Conservation (phyloP, 2,797 vertebrate genomes). For the Dermochelys coriacea region DNA sequence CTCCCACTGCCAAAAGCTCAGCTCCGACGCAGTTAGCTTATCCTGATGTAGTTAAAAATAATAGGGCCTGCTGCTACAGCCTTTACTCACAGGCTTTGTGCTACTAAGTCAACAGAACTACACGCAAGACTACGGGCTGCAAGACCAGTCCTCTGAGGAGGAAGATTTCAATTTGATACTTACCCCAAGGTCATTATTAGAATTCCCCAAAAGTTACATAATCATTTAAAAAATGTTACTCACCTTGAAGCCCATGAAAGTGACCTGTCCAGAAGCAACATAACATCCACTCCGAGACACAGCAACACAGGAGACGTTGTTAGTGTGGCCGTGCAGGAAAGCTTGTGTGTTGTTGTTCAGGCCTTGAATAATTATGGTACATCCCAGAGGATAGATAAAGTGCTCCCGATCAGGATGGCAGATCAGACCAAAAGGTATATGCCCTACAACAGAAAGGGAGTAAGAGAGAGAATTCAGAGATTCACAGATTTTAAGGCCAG, state of each 20-base stretch:
- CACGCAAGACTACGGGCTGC: not conserved
- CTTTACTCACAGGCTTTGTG: not conserved
- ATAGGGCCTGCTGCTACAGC: not conserved
- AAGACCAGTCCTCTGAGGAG: not conserved
- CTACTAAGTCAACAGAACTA: not conserved
- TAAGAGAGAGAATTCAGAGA: not conserved
- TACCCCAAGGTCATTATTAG: not conserved
- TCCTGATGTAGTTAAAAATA: not conserved
- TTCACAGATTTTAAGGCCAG: not conserved
- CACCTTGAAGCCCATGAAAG: constrained; percentile 92
- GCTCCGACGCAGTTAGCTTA: not conserved
- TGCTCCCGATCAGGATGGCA: constrained; percentile 89
- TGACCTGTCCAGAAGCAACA: constrained; percentile 92
- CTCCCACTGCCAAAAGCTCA: not conserved
- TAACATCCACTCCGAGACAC: constrained; percentile 87
- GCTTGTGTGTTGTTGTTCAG: constrained; percentile 84
- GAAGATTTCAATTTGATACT: not conserved
- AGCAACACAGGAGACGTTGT: constrained; percentile 89
- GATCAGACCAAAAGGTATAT: constrained; percentile 85
- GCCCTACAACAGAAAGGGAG: constrained; percentile 79
- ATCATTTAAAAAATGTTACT: not conserved
- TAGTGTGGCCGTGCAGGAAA: constrained; percentile 90
- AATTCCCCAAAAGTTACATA: not conserved
- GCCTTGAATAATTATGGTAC: constrained; percentile 86
- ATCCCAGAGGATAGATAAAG: constrained; percentile 91